These are phyloP conservation scores for Porites australiensis DNA, from an alignment of 64 coral and sea anemone species.

Conservation along the genomic window DNA sequence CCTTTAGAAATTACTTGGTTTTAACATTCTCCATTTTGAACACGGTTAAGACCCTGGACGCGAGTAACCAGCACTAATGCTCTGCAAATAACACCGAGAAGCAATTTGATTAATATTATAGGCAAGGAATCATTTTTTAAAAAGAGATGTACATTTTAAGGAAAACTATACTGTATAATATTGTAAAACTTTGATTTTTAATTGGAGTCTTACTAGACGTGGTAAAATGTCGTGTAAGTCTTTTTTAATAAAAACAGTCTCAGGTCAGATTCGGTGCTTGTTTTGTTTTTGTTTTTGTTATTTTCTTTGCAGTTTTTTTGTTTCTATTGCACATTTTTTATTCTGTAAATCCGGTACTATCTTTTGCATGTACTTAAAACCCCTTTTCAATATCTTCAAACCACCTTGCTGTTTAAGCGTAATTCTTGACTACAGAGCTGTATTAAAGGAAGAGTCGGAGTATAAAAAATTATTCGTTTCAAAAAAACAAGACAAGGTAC, in stretches of 20 bases:
- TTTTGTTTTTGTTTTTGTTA: background rate
- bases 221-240: slow-evolving; percentile 56
- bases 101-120: slow-evolving; percentile 32
- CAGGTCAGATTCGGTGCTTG: background rate
- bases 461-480: too few species aligned
- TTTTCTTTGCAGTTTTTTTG: too few species aligned
- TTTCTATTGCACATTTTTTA: too few species aligned
- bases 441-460: too few species aligned
- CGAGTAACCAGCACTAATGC: slow-evolving; percentile 5
- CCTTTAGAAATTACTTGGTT: too few species aligned
- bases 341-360: too few species aligned
- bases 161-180: slow-evolving; percentile 79
- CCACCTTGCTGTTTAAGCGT: too few species aligned
- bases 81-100: background rate
- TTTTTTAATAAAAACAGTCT: slow-evolving; percentile 76
- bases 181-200: slow-evolving; percentile 92
- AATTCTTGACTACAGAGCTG: too few species aligned
- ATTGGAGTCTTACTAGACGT: slow-evolving; percentile 76
- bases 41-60: background rate
- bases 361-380: too few species aligned
- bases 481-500: too few species aligned
- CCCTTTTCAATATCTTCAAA: too few species aligned
- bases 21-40: too few species aligned
- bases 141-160: slow-evolving; percentile 80
- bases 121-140: background rate